These are phyloP conservation scores for Limosa lapponica DNA, from an alignment of 2,797 vertebrate genomes.

Conservation along the genomic window DNA sequence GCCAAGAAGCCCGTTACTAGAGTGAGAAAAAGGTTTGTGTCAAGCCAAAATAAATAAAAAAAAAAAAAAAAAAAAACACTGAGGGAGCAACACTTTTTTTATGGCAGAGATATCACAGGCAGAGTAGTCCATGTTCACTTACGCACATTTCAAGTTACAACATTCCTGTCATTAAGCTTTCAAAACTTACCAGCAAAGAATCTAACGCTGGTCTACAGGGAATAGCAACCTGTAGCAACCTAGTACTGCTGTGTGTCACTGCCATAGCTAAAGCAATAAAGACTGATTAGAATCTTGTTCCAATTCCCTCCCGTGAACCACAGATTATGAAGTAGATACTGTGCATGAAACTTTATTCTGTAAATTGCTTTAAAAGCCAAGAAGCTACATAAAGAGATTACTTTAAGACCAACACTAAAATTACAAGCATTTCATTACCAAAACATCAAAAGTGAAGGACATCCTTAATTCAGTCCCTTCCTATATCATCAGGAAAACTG, in stretches of 20 bases:
- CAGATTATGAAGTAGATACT: not conserved
- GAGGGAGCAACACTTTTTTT: not conserved
- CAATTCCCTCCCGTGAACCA: not conserved
- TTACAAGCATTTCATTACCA: not conserved
- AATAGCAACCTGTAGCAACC: not conserved
- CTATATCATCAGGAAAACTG: not conserved
- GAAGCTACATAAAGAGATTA: not conserved
- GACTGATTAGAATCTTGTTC: too few species aligned
- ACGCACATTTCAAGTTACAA: not conserved
- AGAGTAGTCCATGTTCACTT: not conserved
- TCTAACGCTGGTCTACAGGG: not conserved
- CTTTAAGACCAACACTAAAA: not conserved
- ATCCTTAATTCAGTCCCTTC: not conserved
- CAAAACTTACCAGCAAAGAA: not conserved
- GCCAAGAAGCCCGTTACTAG: not conserved
- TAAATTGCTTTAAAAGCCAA: not conserved
- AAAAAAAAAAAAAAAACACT: not conserved
- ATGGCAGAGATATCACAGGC: not conserved
- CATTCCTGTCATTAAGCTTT: not conserved
- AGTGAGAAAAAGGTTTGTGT: not conserved
- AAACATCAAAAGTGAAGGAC: not conserved
- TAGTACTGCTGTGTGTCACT: not conserved
- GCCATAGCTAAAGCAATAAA: not conserved
- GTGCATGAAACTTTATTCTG: not conserved
- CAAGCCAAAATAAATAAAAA: not conserved